Conservation (phyloP, 2,113 vertebrate genomes). For the Passer montanus region DNA sequence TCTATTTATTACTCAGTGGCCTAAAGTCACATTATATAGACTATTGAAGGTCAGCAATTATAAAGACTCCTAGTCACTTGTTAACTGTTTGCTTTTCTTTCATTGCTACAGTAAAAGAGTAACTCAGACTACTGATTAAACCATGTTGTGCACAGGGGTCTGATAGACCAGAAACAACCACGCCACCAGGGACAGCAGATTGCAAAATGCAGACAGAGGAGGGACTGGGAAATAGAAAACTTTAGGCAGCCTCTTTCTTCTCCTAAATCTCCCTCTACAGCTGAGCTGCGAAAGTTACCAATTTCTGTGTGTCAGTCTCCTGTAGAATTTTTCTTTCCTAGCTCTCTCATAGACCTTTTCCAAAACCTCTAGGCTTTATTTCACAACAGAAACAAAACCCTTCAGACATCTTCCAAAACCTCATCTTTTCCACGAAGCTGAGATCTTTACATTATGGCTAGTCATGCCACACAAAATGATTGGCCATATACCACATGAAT, state of each 20-base stretch:
- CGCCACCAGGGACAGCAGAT: background rate
- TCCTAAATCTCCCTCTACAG: background rate
- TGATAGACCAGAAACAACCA: slow-evolving; percentile 5
- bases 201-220: slow-evolving; percentile 33
- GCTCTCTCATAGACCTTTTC: background rate
- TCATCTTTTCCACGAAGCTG: background rate
- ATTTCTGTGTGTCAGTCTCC: background rate
- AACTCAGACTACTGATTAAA: slow-evolving; percentile 70
- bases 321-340: background rate
- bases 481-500: background rate
- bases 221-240: background rate
- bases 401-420: background rate
- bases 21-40: slow-evolving; percentile 60
- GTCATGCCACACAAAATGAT: background rate
- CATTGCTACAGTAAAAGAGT: slow-evolving; percentile 65
- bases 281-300: background rate
- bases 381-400: background rate
- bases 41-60: slow-evolving; percentile 60
- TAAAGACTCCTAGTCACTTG: slow-evolving; percentile 43
- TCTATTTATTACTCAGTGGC: slow-evolving; percentile 58
- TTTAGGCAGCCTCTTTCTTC: background rate
- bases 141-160: background rate
- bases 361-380: background rate
- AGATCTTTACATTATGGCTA: background rate
- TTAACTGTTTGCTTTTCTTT: slow-evolving; percentile 74